Base-by-base conservation (phyloP, 1,140 invertebrate species). In the Globodera ellingtonae region DNA sequence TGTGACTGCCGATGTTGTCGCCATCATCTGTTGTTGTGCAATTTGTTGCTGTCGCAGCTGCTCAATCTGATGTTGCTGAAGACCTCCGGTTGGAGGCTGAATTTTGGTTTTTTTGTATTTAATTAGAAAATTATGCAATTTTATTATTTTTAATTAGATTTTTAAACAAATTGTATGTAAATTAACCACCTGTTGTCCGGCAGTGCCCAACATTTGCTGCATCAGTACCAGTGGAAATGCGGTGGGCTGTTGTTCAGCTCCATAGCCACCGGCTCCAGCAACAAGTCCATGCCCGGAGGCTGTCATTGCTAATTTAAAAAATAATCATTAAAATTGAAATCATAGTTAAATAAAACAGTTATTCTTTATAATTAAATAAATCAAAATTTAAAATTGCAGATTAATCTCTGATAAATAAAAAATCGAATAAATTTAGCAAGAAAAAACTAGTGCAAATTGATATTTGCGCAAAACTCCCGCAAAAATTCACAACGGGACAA, bases 191-290 rank as follows among this genome's bases (percentile, higher is more conserved):
- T 72, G 47, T 18, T 72, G 56, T 62, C 56, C 56, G 56, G 56
- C 56, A 62, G 56, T 62, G 56, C 56, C 56, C 56, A 62, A 18
- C 56, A 62, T 70, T 70, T 70, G 67, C 10, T 70, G 67, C 67
- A 70, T 70, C 35, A 70, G 10, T 18, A 21, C 35, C 67, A 70
- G 10, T 24, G 24, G 67, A 47, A 70, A 70, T 13, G 24, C 35
- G 66, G 3, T 9, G 66, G 21, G 46, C 67, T 70, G 67, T 70
- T 70, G 56, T 52, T 7, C 50, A 52, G 66, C 66, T 67, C 8
- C 66, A 21, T 8, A 44, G 66, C 66, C 66, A 44, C 66, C 66
- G 8, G 9, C 66, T 67, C 66, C 66, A 21, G 66, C 66, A 67
- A 21, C n/a, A 21, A 44, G n/a, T 21, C n/a, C n/a, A 67, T 67